These are phyloP conservation scores for Anodontia alba DNA, from an alignment of 2,888 invertebrate species.

Conservation along the genomic window DNA sequence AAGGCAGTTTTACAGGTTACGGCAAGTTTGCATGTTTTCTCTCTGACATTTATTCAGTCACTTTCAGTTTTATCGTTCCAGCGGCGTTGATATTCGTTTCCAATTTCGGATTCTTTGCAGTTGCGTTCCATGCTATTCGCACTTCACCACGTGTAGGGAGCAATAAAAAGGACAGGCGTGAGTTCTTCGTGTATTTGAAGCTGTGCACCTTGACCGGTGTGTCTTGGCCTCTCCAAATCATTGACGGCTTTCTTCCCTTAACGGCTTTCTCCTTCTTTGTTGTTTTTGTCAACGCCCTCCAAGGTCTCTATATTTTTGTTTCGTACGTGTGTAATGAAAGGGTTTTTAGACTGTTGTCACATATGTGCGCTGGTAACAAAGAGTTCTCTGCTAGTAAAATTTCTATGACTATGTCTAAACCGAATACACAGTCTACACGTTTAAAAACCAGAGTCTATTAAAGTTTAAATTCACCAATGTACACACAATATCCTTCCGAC, in stretches of 20 bases:
- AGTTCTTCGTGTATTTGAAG: slow-evolving; percentile 66
- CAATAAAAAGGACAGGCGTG: slow-evolving; percentile 44
- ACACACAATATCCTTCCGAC: no score
- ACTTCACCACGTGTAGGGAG: slow-evolving; percentile 30
- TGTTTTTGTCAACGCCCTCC: slow-evolving; percentile 64
- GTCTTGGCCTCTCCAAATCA: slow-evolving; percentile 72
- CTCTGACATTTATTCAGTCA: slow-evolving; percentile 24
- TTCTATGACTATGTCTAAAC: no score
- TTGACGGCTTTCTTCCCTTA: slow-evolving; percentile 64
- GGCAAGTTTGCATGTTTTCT: slow-evolving; percentile 55
- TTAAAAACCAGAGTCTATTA: no score
- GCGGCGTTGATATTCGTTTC: slow-evolving; percentile 50
- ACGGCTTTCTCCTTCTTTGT: slow-evolving; percentile 63
- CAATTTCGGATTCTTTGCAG: slow-evolving; percentile 63
- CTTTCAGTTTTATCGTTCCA: slow-evolving; percentile 66
- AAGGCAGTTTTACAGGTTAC: slow-evolving; percentile 48
- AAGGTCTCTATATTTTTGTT: slow-evolving; percentile 71
- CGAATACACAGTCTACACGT: no score
- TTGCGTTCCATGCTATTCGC: slow-evolving; percentile 58
- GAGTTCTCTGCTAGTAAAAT: no score
- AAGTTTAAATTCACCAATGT: no score
- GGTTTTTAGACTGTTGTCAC: slow-evolving; percentile 53
- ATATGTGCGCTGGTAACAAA: neutral
- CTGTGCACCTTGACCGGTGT: slow-evolving; percentile 71
- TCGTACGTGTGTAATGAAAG: slow-evolving; percentile 65